Percentiles rank a stretch among this genome's conserved stretches.
These are phyloP conservation scores for Melanerpes formicivorus DNA, from an alignment of 2,113 vertebrate genomes.

Conservation along the genomic window DNA sequence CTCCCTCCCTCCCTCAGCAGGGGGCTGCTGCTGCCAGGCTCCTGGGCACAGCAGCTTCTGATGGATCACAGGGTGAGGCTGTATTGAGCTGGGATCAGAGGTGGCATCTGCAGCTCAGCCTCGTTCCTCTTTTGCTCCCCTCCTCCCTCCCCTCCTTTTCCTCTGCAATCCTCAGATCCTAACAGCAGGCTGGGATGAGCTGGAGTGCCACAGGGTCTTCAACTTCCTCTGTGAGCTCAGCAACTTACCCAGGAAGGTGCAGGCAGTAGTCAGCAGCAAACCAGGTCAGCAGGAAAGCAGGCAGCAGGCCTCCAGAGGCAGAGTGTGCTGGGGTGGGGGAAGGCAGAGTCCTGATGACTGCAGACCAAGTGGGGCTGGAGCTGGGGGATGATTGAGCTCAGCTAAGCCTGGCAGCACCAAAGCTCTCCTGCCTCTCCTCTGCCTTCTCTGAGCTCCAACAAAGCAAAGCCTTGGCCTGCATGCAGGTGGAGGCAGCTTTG, in stretches of 20 bases:
- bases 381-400: background rate
- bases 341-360: background rate
- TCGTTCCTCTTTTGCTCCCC: background rate
- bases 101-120: background rate
- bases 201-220: slow-evolving; percentile 88
- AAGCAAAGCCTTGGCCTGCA: background rate
- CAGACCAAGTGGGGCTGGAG: background rate
- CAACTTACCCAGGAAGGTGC: slow-evolving; percentile 78
- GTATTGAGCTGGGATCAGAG: background rate
- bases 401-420: background rate
- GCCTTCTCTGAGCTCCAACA: fast-evolving
- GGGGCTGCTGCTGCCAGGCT: background rate
- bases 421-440: fast-evolving
- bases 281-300: slow-evolving; percentile 77
- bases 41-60: background rate
- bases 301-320: background rate
- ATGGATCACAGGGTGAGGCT: background rate
- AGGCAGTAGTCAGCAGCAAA: slow-evolving; percentile 78
- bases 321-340: fast-evolving
- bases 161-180: slow-evolving; percentile 76
- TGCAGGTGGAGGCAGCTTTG: background rate
- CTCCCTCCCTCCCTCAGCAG: background rate
- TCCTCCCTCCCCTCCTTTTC: background rate
- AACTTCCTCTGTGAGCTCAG: slow-evolving; percentile 85
- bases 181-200: slow-evolving; percentile 90